Conservation (phyloP, 2,113 vertebrate species). For the Edolisoma coerulescens region DNA sequence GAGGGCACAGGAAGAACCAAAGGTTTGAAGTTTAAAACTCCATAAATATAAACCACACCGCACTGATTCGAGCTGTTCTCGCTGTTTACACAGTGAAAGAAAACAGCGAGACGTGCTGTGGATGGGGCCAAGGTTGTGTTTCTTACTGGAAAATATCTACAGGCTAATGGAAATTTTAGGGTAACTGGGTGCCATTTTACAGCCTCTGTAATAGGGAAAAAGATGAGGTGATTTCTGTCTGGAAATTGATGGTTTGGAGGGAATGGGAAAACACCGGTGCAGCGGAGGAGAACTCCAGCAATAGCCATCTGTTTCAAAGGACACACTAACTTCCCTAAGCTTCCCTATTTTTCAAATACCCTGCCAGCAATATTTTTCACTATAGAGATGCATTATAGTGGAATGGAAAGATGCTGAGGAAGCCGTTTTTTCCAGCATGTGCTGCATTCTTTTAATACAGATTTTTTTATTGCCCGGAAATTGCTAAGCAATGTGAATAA, state of each 20-base stretch:
- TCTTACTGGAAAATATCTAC: not conserved
- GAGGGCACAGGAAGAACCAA: not conserved
- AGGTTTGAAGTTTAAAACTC: not conserved
- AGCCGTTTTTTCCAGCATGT: not conserved
- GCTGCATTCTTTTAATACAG: constrained; percentile 29
- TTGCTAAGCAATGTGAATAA: constrained; percentile 19
- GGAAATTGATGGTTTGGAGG: constrained; percentile 14
- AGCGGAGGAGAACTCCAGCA: constrained; percentile 20
- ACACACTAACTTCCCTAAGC: not conserved
- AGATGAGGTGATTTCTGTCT: not conserved
- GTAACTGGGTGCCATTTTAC: constrained; percentile 11
- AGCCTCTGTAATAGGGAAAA: not conserved
- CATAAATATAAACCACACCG: not conserved
- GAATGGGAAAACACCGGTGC: constrained; percentile 8
- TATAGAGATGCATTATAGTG: not conserved
- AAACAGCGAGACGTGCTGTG: rapidly evolving
- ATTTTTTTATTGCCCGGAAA: constrained; percentile 24
- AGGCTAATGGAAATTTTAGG: not conserved
- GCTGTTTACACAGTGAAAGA: rapidly evolving
- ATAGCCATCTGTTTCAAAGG: constrained; percentile 21
- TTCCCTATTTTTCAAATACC: not conserved
- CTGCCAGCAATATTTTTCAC: constrained; percentile 7
- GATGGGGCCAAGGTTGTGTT: not conserved
- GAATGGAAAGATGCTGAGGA: constrained; percentile 47
- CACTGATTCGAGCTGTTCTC: not conserved